Evolutionary conservation across 2,888 invertebrate species (phyloP).

Genomic region (Aphrophora alni): DNA sequence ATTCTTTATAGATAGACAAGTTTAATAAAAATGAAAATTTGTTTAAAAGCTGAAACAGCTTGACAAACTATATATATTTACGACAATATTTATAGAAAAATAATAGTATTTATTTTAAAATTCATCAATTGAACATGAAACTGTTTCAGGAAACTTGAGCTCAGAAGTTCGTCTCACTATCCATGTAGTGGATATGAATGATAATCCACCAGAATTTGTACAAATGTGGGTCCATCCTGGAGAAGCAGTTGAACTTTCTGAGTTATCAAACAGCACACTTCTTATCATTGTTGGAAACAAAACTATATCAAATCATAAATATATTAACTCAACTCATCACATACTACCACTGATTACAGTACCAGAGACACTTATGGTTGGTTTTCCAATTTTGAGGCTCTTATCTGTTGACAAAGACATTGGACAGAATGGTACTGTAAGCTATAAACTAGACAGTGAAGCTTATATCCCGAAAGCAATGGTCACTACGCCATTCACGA

Average conservation of each 20-base stretch:
- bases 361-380: conserved; percentile 75
- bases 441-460: conserved; percentile 74
- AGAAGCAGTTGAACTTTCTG: conserved; percentile 61
- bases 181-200: conserved; percentile 78
- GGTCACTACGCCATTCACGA: conserved; percentile 58
- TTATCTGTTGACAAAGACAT: conserved; percentile 76
- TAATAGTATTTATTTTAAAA: too few species aligned
- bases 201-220: conserved; percentile 75
- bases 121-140: too few species aligned
- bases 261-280: conserved; percentile 42
- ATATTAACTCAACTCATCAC: conserved; percentile 44
- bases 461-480: conserved; percentile 66
- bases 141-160: conserved; percentile 69
- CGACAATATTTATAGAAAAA: too few species aligned
- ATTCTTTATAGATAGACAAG: too few species aligned
- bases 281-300: conserved; percentile 45
- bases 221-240: conserved; percentile 74
- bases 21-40: too few species aligned
- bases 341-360: conserved; percentile 70
- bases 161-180: conserved; percentile 76
- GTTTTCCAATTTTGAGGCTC: conserved; percentile 71
- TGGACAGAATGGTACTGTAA: conserved; percentile 72
- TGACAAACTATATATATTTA: too few species aligned
- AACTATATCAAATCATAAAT: conserved; percentile 42
- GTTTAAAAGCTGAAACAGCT: too few species aligned